phyloP scores from a whole-genome alignment of 2,797 vertebrate genomes.

The Bryconaethiops microstoma region DNA sequence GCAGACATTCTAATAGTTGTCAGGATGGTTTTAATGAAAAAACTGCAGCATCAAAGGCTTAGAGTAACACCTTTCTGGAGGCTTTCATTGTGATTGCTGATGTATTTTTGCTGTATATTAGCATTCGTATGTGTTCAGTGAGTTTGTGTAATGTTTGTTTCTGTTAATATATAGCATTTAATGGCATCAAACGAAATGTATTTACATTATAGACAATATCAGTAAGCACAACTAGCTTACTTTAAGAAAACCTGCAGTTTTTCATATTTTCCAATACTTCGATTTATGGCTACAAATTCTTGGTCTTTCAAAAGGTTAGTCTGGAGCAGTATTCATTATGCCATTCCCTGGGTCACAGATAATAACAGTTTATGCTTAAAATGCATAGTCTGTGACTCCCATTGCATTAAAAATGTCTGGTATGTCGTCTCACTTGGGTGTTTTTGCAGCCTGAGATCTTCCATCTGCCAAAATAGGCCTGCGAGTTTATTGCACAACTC shows the following conservation, averaged over 20 bases:
- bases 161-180: too few relatives aligned
- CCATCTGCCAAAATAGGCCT: constrained; percentile 37
- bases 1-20: constrained; percentile 29
- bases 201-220: too few relatives aligned
- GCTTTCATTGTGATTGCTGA: constrained; percentile 1
- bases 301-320: constrained; percentile 14
- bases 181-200: neutral
- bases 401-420: constrained; percentile 51
- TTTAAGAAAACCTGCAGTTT: too few relatives aligned
- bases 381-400: constrained; percentile 38
- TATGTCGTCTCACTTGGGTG: constrained; percentile 32
- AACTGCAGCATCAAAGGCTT: constrained; percentile 25
- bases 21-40: neutral
- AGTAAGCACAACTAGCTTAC: neutral
- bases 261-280: neutral
- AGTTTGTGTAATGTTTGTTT: neutral
- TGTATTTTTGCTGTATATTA: neutral
- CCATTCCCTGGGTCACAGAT: neutral
- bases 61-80: constrained; percentile 13
- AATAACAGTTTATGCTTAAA: constrained; percentile 21
- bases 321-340: constrained; percentile 9
- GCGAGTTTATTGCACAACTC: constrained; percentile 31
- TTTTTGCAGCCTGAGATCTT: constrained; percentile 33
- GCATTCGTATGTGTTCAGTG: neutral
- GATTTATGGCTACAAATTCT: neutral